Conservation (phyloP, 2,797 vertebrate species). For the Bovichtus variegatus region DNA sequence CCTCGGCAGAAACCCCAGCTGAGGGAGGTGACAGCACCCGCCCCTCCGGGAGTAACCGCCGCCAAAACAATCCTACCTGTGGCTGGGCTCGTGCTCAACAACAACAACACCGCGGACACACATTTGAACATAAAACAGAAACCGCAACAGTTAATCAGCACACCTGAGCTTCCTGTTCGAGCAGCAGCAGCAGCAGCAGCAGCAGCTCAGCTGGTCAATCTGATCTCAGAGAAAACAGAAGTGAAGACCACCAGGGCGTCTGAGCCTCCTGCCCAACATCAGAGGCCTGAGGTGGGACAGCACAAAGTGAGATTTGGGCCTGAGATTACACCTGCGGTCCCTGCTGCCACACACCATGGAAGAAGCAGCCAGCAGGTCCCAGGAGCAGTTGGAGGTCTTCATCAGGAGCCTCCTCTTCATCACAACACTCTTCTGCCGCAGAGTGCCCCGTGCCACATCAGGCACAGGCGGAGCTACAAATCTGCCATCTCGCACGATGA, state of each 20-base stretch:
- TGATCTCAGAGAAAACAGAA: slow-evolving; percentile 2
- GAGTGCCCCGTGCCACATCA: neutral
- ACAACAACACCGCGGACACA: slow-evolving; percentile 34
- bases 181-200: slow-evolving; percentile 9
- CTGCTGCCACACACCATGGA: neutral
- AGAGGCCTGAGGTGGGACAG: neutral
- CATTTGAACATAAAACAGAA: slow-evolving; percentile 20
- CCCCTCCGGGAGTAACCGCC: slow-evolving; percentile 4
- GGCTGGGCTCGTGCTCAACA: slow-evolving; percentile 73
- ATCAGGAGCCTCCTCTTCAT: neutral
- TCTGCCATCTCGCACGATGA: slow-evolving; percentile 69
- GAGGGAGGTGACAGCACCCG: slow-evolving; percentile 10
- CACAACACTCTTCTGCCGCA: neutral
- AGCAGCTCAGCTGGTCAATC: neutral
- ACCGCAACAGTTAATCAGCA: neutral
- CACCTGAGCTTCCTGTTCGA: neutral
- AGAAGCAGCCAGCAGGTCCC: neutral
- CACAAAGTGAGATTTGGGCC: neutral
- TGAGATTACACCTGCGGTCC: neutral
- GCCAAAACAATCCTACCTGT: slow-evolving; percentile 53
- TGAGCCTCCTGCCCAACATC: slow-evolving; percentile 9
- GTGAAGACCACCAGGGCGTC: neutral
- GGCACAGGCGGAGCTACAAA: slow-evolving; percentile 70
- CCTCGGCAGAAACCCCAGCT: slow-evolving; percentile 5
- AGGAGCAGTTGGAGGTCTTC: neutral